These are phyloP conservation scores for Epinephelus malabaricus DNA, from an alignment of 2,797 vertebrate species.

Conservation along the genomic window DNA sequence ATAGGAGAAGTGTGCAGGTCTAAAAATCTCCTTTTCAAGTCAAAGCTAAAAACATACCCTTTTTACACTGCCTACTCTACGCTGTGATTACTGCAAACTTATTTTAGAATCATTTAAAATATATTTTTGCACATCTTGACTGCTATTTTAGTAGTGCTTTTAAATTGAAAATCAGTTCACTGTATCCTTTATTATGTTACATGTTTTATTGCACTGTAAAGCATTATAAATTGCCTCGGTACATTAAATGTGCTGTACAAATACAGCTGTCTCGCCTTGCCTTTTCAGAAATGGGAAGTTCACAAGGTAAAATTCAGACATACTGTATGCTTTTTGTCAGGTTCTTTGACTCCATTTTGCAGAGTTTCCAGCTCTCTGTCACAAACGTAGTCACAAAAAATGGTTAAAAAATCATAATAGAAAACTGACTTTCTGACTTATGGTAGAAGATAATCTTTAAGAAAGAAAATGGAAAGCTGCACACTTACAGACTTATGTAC, in stretches of 20 bases:
- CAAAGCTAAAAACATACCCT: too few relatives aligned
- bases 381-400: neutral
- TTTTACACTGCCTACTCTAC: too few relatives aligned
- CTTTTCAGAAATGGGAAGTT: neutral
- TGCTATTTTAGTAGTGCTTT: too few relatives aligned
- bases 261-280: too few relatives aligned
- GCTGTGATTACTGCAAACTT: too few relatives aligned
- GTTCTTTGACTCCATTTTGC: conserved; percentile 4
- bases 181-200: too few relatives aligned
- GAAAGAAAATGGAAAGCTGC: conserved; percentile 1
- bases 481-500: neutral
- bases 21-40: neutral
- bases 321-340: neutral
- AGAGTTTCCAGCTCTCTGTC: neutral
- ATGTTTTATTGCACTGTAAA: too few relatives aligned
- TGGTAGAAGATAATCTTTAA: neutral
- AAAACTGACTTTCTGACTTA: neutral
- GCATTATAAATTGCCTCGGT: too few relatives aligned
- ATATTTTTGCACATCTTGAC: too few relatives aligned
- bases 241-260: too few relatives aligned
- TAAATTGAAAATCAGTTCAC: too few relatives aligned
- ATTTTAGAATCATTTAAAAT: too few relatives aligned
- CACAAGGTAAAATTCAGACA: neutral
- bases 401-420: neutral
- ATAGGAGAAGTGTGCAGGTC: neutral